These are phyloP conservation scores for Osmoderma eremita DNA, from an alignment of 2,888 invertebrate genomes.

Conservation along the genomic window DNA sequence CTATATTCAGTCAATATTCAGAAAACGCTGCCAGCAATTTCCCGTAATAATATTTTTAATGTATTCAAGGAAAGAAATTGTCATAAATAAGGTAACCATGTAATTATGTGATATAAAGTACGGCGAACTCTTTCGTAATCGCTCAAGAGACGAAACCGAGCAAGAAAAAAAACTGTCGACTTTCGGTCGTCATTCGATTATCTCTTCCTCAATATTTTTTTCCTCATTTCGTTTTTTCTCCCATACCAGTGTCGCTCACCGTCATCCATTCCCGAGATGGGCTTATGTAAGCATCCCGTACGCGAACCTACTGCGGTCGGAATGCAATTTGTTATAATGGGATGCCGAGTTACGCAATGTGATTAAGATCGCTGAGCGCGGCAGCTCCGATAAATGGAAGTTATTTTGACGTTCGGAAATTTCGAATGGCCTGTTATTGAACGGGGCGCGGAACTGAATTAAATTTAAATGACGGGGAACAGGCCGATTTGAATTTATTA, in stretches of 20 bases:
- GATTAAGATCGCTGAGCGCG: constrained; percentile 19
- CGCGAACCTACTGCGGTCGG: constrained; percentile 2
- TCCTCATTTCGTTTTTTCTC: neutral
- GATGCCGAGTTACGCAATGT: constrained; percentile 32
- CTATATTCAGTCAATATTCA: constrained; percentile 26
- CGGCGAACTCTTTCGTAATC: neutral
- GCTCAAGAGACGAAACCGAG: constrained; percentile 3
- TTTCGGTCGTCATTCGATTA: neutral
- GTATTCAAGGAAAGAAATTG: constrained; percentile 35
- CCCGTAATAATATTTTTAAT: constrained; percentile 28
- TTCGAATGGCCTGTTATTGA: constrained; percentile 17
- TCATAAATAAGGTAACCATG: constrained; percentile 15
- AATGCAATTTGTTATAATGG: constrained; percentile 31
- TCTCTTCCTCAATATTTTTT: constrained; percentile 1
- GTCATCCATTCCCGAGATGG: neutral
- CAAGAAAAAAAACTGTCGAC: neutral
- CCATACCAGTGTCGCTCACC: neutral
- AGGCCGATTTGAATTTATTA: neutral
- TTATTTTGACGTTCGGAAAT: constrained; percentile 26
- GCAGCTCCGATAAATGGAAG: constrained; percentile 14
- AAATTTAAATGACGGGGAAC: constrained; percentile 28
- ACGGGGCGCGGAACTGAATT: constrained; percentile 20
- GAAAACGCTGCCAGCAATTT: constrained; percentile 28
- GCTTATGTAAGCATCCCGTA: constrained; percentile 9
- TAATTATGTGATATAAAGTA: constrained; percentile 33